Evolutionary conservation across 2,113 vertebrate species (phyloP), one percentile per base, ranked within the genome.

Genomic region (Zapornia atra): DNA sequence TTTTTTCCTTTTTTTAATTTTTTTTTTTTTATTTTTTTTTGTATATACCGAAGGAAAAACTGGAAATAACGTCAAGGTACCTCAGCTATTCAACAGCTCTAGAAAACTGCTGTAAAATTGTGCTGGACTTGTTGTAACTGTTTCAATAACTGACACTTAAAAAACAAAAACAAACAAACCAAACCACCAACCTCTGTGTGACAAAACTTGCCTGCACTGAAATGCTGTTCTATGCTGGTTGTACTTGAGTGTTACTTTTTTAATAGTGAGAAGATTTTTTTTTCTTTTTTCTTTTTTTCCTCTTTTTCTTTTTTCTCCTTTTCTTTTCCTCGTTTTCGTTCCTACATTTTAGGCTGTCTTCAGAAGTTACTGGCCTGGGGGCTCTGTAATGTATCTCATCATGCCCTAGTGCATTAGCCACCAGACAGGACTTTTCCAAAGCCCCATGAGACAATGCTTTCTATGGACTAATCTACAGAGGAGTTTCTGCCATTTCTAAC

Each of bases 401-500:
- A 98, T 98, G 97, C 98, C 96, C 97, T 98, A 98, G 95, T 96
- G 96, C 94, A 97, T 97, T 97, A 98, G 95, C 96, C 84, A 97
- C 97, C 98, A 98, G 98, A 98, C 97, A 98, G 98, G 98, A 99
- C 98, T 98, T 97, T 98, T 96, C 98, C 97, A 98, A 98, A 98
- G 97, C 98, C 98, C 98, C 97, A 98, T 97, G 97, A 98, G 97
- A 97, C 96, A 96, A 97, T 97, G 98, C 98, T 98, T 98, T 98
- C 97, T 98, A 98, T 98, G 98, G 98, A 98, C 95, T 97, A 97
- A 98, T 97, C 98, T 97, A 94, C 98, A 97, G 97, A 98, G 96
- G 98, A 98, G 98, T 98, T 98, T 97, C 97, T 97, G 97, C 96
- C 96, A 97, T 96, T 98, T 97, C 95, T 96, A 97, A 97, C 96